Conservation (phyloP, 2,797 vertebrate genomes). For the Hippocampus kuda region DNA sequence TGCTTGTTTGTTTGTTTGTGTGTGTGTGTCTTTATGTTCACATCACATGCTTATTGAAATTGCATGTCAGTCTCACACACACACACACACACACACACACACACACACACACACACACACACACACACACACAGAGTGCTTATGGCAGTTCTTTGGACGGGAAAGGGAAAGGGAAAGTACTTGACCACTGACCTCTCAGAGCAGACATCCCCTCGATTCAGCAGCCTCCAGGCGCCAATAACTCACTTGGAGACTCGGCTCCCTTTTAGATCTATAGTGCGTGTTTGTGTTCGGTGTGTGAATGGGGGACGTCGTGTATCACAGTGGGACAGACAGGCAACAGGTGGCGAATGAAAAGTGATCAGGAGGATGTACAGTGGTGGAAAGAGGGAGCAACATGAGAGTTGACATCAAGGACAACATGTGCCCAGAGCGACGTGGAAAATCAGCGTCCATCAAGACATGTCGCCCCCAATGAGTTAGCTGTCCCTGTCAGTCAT, state of each 20-base stretch:
- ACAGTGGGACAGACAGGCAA: slow-evolving; percentile 45
- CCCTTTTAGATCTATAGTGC: slow-evolving; percentile 16
- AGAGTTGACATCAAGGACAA: slow-evolving; percentile 42
- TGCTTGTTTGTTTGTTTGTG: not conserved
- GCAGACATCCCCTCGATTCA: slow-evolving; percentile 28
- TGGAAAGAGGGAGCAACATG: slow-evolving; percentile 33
- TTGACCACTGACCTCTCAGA: slow-evolving; percentile 33
- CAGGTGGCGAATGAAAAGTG: slow-evolving; percentile 52
- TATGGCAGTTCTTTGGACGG: slow-evolving; percentile 7
- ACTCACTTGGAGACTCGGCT: slow-evolving; percentile 29
- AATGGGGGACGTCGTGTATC: slow-evolving; percentile 37
- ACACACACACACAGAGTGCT: slow-evolving; percentile 6
- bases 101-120: not conserved
- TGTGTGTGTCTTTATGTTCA: not conserved
- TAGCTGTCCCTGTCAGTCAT: slow-evolving; percentile 2
- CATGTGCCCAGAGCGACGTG: slow-evolving; percentile 21
- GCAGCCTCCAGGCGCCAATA: slow-evolving; percentile 34
- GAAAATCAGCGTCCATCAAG: not conserved
- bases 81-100: not conserved
- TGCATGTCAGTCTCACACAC: too few species aligned
- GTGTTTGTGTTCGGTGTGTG: slow-evolving; percentile 14
- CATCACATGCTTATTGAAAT: too few species aligned
- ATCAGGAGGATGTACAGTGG: slow-evolving; percentile 25
- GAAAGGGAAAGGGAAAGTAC: slow-evolving; percentile 46
- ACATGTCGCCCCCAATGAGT: not conserved